Evolutionary conservation across 2,888 invertebrate genomes (phyloP), one percentile per base, ranked within the genome.

Genomic region (Helicoverpa assulta): DNA sequence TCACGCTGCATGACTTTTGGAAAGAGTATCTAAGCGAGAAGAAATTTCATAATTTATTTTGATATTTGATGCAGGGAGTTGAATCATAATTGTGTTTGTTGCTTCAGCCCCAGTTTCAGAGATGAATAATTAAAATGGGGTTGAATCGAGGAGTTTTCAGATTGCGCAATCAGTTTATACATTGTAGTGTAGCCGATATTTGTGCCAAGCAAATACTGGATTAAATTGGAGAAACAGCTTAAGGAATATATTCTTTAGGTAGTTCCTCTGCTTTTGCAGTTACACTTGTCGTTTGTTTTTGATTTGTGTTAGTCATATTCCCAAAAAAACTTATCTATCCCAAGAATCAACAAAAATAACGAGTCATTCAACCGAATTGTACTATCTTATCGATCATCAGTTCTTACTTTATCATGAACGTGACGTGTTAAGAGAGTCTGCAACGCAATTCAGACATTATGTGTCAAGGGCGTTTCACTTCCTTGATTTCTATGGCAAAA

Each of bases 351-450:
- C 40, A 7, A 55, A 57, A 76, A 71, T 50, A 59, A 52, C 43
- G 58, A 59, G 21, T 52, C 29, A 55, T 72, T 71, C 10, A 53
- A 71, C 63, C 16, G 47, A 70, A 61, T 61, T 53, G 33, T 10
- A n/a, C 21, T 51, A 64, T 77, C 78, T 72, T 63, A 77, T 72
- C 73, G 14, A 43, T 56, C 47, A 74, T 78, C 74, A 50, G 18
- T 56, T 73, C 73, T 29, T 18, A 14, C 3, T 12, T 52, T 21
- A 40, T 78, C 52, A 5, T 52, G 10, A 67, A 58, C 26, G 29
- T 47, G 50, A 58, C 29, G 54, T 10, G 14, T 5, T 52, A 1
- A 43, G 12, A n/a, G 8, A 21, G 29, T 55, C 37, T 58, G 33
- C 43, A 61, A 62, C 61, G 79, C 40, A 78, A 74, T 67, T 59